phyloP scores from a whole-genome alignment of 1,140 invertebrate species.

The Cataglyphis hispanica region DNA sequence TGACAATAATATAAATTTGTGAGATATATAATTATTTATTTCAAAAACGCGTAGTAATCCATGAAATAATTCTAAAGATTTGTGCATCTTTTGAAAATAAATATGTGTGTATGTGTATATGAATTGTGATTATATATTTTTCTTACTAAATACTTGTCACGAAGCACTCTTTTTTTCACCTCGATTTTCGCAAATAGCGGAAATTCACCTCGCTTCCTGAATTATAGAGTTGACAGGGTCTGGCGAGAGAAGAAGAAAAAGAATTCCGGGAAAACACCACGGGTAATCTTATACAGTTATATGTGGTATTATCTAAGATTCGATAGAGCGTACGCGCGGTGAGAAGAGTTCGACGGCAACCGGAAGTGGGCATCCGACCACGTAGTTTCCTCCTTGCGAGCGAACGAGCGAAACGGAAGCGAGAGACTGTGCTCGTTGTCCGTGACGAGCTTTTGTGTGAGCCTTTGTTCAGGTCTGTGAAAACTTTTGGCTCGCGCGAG shows the following conservation, averaged over 20 bases:
- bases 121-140: not conserved
- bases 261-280: not conserved
- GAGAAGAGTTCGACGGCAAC: constrained; percentile 11
- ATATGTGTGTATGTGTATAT: not conserved
- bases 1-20: not conserved
- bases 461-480: constrained; percentile 68
- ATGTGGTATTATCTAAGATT: constrained; percentile 55
- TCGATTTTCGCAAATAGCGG: not conserved
- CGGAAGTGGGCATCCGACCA: constrained; percentile 16
- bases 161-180: not conserved
- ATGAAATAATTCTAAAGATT: too few species aligned
- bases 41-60: not conserved
- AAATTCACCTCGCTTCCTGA: constrained; percentile 8
- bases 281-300: constrained; percentile 47
- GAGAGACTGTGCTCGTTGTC: constrained; percentile 63
- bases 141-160: constrained; percentile 4
- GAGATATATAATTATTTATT: not conserved
- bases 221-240: not conserved
- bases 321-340: constrained; percentile 33
- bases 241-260: not conserved
- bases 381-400: constrained; percentile 4
- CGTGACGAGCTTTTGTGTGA: constrained; percentile 65
- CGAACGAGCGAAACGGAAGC: constrained; percentile 53
- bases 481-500: constrained; percentile 66
- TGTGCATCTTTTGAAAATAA: not conserved